Conservation (phyloP, 2,113 vertebrate genomes). For the Phocoena phocoena region DNA sequence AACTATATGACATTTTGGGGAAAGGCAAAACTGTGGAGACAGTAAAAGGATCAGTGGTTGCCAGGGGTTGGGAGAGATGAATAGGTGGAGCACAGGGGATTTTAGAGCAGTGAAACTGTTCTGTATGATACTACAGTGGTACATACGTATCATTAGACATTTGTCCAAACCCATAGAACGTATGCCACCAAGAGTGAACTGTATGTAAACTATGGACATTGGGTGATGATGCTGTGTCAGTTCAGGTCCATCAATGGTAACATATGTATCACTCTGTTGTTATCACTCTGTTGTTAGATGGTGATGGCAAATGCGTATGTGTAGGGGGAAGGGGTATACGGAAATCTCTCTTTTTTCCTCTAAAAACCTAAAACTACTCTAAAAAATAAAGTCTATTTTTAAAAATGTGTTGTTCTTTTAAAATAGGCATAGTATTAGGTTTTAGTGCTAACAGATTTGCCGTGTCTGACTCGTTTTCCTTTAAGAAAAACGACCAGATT, state of each 20-base stretch:
- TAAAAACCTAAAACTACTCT: background rate
- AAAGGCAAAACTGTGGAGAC: background rate
- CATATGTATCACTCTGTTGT: background rate
- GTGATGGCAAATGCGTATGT: accelerated
- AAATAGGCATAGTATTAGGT: background rate
- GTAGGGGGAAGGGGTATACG: background rate
- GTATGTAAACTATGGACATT: background rate
- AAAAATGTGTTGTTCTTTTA: background rate
- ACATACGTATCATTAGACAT: background rate
- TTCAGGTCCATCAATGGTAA: background rate
- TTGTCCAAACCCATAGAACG: background rate
- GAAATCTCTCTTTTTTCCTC: background rate
- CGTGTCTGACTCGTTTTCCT: background rate
- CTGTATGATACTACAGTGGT: accelerated
- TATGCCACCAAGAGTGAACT: background rate
- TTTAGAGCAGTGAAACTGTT: background rate
- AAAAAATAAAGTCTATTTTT: background rate
- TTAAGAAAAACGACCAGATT: slow-evolving; percentile 19
- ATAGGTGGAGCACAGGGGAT: background rate
- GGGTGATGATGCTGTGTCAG: background rate
- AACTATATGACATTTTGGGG: background rate
- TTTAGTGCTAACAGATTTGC: background rate
- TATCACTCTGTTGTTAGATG: background rate
- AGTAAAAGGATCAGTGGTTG: background rate
- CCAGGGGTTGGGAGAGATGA: background rate